Evolutionary conservation across 2,113 vertebrate species (phyloP).

Genomic region (Stictonetta naevosa): DNA sequence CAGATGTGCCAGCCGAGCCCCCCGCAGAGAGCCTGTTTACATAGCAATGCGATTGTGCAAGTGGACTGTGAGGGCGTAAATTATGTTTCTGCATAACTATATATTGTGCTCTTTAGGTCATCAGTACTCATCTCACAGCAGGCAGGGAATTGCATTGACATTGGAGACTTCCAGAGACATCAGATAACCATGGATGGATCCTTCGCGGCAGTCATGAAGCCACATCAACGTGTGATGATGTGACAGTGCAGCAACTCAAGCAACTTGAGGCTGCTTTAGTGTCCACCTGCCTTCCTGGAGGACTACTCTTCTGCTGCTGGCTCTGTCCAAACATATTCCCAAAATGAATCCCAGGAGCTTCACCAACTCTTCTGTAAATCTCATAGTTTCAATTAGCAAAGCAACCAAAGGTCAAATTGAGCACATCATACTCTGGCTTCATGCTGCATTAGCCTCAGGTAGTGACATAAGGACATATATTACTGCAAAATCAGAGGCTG

Average conservation of each 20-base stretch:
- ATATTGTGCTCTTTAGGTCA: background rate
- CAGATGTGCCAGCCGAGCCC: conserved; percentile 5
- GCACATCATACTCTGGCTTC: background rate
- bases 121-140: background rate
- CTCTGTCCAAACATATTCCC: background rate
- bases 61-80: conserved; percentile 20
- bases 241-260: background rate
- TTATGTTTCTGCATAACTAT: conserved; percentile 25
- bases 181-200: background rate
- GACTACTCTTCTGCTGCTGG: background rate
- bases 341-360: background rate
- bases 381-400: background rate
- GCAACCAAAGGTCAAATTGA: background rate
- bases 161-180: background rate
- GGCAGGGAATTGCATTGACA: background rate
- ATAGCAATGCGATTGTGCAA: background rate
- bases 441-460: background rate
- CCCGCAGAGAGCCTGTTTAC: conserved; percentile 44
- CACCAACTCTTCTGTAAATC: background rate
- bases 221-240: rapidly evolving
- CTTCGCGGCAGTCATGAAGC: background rate
- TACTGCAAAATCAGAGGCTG: background rate
- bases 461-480: background rate
- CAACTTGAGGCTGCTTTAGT: background rate
- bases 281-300: background rate